Conservation (phyloP, 2,797 vertebrate genomes). For the Gadopsis bispinosus region DNA sequence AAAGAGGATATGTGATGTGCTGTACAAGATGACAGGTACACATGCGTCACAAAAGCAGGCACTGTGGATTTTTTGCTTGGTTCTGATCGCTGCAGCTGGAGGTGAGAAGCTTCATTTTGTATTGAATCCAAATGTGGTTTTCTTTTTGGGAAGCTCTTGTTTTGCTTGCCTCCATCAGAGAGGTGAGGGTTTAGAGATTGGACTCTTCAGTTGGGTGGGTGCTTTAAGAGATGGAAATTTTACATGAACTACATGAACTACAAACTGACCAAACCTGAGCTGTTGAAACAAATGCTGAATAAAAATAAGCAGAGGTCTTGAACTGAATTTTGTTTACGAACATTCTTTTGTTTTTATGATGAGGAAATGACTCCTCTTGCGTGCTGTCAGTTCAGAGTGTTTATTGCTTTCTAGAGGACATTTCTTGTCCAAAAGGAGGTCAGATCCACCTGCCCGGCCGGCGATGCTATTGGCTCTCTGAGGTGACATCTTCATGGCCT, state of each 20-base stretch:
- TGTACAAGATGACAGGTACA: conserved; percentile 37
- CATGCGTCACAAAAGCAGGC: not conserved
- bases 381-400: not conserved
- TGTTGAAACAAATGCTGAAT: not conserved
- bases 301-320: not conserved
- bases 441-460: conserved; percentile 70
- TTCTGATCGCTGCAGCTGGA: conserved; percentile 43
- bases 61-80: conserved; percentile 54
- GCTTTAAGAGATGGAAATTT: not conserved
- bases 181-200: not conserved
- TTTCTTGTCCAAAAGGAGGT: conserved; percentile 78
- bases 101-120: conserved; percentile 56
- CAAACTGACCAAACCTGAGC: not conserved
- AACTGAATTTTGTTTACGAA: not conserved
- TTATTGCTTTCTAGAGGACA: conserved; percentile 64
- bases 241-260: not conserved
- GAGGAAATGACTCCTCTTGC: not conserved
- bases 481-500: conserved; percentile 66
- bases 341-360: not conserved
- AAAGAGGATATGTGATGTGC: conserved; percentile 8
- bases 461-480: conserved; percentile 85
- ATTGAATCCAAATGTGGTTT: not conserved
- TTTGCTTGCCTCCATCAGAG: not conserved
- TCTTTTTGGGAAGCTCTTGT: not conserved
- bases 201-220: not conserved